Base-by-base conservation (phyloP, 1,140 invertebrate species). In the Drosophila nannoptera region DNA sequence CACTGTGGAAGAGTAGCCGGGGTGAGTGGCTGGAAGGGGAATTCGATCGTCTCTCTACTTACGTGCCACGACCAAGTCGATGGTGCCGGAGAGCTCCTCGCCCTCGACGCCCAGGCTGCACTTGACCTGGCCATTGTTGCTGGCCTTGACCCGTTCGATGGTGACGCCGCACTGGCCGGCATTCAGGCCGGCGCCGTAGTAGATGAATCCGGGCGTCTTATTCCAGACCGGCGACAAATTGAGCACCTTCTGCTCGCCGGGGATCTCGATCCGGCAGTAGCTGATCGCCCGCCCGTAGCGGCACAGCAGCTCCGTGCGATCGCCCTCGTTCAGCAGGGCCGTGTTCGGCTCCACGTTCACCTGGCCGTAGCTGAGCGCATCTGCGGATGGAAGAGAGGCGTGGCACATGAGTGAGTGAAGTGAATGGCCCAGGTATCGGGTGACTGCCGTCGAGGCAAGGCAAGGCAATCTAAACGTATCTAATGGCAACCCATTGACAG, bases 41-140 rank as follows among this genome's bases (percentile, higher is more conserved):
- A 29, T 29, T 22, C 11, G 45, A 12, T 31, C 22, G 14, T 32
- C 11, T 9, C 2, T 32, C 9, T 69, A 94, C 94, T 92, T 89
- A 95, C 94, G 91, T 54, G 94, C 94, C 46, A 95, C 93, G 7
- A 93, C 90, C 4, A 95, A 90, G 42, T 91, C 91, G 86, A 94
- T 92, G 11, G 87, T 90, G 5, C 92, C 93, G 0, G 89, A 86
- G 0, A 92, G 84, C 81, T 93, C 92, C 42, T 91, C 90, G 9
- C 87, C 87, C 69, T 88, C 82, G 5, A 84, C 84, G 43, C 63
- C 91, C 90, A 12, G 88, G 11, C 90, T 91, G 75, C 94, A 95
- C 46, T 92, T 92, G 60, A 95, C 92, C 46, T 91, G 90, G 2
- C 94, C 94, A 82, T 95, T 93, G 74, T 94, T 91, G 55, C 88